Evolutionary conservation across 2,888 invertebrate genomes (phyloP).

Genomic region (Coelogynopora nodosa): DNA sequence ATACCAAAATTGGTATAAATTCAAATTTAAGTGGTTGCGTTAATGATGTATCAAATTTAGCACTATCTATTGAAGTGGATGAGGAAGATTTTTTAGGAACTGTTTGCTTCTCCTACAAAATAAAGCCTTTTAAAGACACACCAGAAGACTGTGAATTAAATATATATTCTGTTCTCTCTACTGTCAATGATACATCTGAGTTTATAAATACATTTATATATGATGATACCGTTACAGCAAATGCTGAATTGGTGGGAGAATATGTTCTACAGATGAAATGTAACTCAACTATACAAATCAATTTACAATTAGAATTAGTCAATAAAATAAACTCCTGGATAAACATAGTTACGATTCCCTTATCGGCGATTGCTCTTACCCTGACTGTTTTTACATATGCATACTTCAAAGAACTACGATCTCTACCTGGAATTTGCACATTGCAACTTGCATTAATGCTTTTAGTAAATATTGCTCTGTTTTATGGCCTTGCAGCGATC

Average conservation of each 20-base stretch:
- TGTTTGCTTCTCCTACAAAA: neutral
- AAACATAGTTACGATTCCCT: neutral
- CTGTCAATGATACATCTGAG: neutral
- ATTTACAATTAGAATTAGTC: too few species aligned
- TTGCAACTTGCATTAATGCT: too few species aligned
- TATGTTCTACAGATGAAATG: neutral
- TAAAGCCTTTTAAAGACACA: neutral
- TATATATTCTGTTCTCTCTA: neutral
- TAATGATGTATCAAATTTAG: too few species aligned
- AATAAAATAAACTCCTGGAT: neutral
- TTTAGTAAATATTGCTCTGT: too few species aligned
- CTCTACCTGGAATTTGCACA: neutral
- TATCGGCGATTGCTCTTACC: neutral
- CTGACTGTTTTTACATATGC: neutral
- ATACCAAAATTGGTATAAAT: neutral
- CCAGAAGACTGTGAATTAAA: neutral
- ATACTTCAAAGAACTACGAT: neutral
- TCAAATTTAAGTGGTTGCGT: too few species aligned
- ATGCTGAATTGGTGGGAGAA: neutral
- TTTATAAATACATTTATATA: too few species aligned
- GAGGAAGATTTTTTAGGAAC: neutral
- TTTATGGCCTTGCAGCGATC: neutral
- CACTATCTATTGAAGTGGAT: too few species aligned
- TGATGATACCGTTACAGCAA: neutral
- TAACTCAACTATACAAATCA: too few species aligned